Evolutionary conservation across 2,797 vertebrate genomes (phyloP).

Genomic region (Champsocephalus esox): DNA sequence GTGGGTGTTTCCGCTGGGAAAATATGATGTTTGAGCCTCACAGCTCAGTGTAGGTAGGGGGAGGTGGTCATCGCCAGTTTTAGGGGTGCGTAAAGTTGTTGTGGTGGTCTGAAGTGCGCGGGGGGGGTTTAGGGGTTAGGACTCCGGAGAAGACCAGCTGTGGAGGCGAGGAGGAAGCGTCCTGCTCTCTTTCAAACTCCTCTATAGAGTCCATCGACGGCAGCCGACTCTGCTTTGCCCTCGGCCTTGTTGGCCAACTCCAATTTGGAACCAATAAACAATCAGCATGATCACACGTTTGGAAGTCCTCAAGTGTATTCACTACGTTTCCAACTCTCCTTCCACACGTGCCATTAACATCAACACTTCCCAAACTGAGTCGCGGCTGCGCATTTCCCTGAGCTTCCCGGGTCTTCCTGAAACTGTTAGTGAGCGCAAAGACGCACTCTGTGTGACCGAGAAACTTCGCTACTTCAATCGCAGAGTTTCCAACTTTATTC

Average conservation of each 20-base stretch:
- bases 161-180: conserved; percentile 19
- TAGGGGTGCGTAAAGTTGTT: conserved; percentile 4
- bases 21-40: not conserved
- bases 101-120: conserved; percentile 11
- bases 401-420: conserved; percentile 49
- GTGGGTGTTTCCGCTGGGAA: conserved; percentile 48
- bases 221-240: conserved; percentile 44
- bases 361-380: not conserved
- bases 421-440: conserved; percentile 61
- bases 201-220: conserved; percentile 81
- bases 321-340: conserved; percentile 39
- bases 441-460: conserved; percentile 81
- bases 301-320: conserved; percentile 27
- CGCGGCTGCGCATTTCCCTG: conserved; percentile 10
- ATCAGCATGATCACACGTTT: conserved; percentile 14
- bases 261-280: not conserved
- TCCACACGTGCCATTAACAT: conserved; percentile 18
- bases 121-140: conserved; percentile 53
- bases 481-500: conserved; percentile 83
- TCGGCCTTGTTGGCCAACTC: conserved; percentile 1
- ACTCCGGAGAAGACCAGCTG: conserved; percentile 46
- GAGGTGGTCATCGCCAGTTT: conserved; percentile 21
- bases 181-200: conserved; percentile 72
- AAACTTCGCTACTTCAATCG: conserved; percentile 76
- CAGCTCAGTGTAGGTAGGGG: conserved; percentile 30